Evolutionary conservation across 2,113 vertebrate genomes (phyloP), one percentile per base, ranked within the genome.

Genomic region (Zootoca vivipara): DNA sequence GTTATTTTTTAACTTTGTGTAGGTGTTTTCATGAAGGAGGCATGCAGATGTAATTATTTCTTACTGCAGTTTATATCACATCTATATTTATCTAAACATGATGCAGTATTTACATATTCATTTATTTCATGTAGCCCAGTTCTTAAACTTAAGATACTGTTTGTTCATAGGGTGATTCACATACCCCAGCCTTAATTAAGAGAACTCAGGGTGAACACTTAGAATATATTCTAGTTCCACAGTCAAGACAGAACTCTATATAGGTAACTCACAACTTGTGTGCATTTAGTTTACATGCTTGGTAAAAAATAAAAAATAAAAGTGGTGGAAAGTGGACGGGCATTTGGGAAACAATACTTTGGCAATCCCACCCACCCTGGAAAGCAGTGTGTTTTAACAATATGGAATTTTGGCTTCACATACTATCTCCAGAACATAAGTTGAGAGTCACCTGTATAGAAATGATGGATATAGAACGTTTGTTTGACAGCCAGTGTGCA

Each of bases 1-100:
- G 35, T 86, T 92, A 89, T 70, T 85, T 92, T 80, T 4, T 0
- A 94, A 64, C 18, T 28, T 58, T 83, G 83, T 62, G 38, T 81
- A 87, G 38, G 5, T 35, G 58, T 88, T 8, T 83, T 92, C 46
- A 73, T 90, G 87, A 89, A 88, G 82, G 65, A 5, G 78, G 2
- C 12, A 52, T 89, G 85, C 56, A 88, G 26, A 80, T 77, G 6
- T 72, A 83, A 3, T 56, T 0, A 79, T 83, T 9, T 74, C 67
- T 20, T 86, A 0, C 30, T 65, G 5, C 85, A 33, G 9, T 89
- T 77, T 87, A 70, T 26, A 77, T 9, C 67, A 72, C 82, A 67
- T 42, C 70, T 40, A 4, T 87, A 35, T 86, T 83, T 52, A 22
- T 75, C 22, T 78, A 75, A n/a, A 69, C 9, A 12, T 78, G 4